A percentile compares a stretch with the other conserved stretches of the same genome.
Conservation (phyloP, 2,113 vertebrate species). For the Platichthys stellatus region DNA sequence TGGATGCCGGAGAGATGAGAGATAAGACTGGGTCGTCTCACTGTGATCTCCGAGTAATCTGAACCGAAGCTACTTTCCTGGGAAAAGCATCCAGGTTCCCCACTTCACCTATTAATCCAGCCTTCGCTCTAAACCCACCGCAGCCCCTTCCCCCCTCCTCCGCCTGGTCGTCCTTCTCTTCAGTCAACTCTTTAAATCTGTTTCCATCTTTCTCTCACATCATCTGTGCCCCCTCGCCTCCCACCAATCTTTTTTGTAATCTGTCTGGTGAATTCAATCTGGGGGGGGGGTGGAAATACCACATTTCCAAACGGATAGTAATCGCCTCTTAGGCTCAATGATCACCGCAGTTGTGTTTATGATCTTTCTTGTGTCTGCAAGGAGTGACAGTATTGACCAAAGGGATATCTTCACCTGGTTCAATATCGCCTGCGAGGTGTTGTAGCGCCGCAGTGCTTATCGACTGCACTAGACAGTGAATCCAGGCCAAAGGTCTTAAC, state of each 20-base stretch:
- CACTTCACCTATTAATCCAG: conserved; percentile 51
- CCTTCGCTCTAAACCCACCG: conserved; percentile 11
- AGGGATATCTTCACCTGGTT: no score
- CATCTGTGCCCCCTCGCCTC: conserved; percentile 12
- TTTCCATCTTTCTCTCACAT: conserved; percentile 44
- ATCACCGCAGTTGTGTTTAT: conserved; percentile 28
- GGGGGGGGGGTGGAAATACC: conserved; percentile 28
- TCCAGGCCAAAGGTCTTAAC: conserved; percentile 65
- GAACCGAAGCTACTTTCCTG: conserved; percentile 38
- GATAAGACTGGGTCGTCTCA: conserved; percentile 37
- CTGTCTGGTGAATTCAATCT: conserved; percentile 75
- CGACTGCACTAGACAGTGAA: conserved; percentile 56
- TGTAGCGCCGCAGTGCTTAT: no score
- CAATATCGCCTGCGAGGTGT: background rate
- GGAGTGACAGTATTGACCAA: background rate
- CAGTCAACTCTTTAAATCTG: conserved; percentile 34
- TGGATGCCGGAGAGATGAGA: conserved; percentile 13
- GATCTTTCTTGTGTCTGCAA: conserved; percentile 8
- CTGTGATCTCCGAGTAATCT: conserved; percentile 46
- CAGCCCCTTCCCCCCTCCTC: conserved; percentile 1
- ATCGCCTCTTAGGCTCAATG: conserved; percentile 55
- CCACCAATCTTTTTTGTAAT: conserved; percentile 67
- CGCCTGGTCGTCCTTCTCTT: conserved; percentile 11
- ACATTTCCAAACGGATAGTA: conserved; percentile 56
- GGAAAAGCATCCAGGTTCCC: conserved; percentile 55